Conservation (phyloP, 1,140 invertebrate genomes). For the Gonatopus flavifemur region DNA sequence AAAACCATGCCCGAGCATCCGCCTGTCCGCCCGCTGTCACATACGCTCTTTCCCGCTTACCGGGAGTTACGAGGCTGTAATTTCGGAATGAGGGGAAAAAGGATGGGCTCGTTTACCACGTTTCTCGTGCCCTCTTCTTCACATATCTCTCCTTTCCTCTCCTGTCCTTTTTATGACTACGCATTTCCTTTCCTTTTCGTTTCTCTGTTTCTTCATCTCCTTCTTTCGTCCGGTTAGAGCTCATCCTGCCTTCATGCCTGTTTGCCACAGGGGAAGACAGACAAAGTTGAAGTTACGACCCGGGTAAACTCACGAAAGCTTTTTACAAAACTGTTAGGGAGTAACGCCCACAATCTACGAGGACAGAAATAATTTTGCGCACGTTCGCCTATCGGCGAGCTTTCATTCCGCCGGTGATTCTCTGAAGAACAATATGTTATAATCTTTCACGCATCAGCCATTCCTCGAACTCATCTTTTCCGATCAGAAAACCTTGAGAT, state of each 20-base stretch:
- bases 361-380: conserved; percentile 24
- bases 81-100: too few relatives aligned
- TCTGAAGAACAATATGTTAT: conserved; percentile 26
- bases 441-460: too few relatives aligned
- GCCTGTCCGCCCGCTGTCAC: conserved; percentile 41
- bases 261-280: conserved; percentile 29
- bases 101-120: conserved; percentile 29
- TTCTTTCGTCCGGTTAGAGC: too few relatives aligned
- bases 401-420: conserved; percentile 12
- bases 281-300: conserved; percentile 46
- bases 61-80: conserved; percentile 47
- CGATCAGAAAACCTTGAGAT: too few relatives aligned
- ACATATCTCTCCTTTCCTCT: conserved; percentile 15
- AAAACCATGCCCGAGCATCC: conserved; percentile 9
- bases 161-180: conserved; percentile 12
- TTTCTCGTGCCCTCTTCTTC: conserved; percentile 19
- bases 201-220: too few relatives aligned
- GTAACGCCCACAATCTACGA: conserved; percentile 13
- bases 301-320: conserved; percentile 44
- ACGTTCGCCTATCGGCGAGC: conserved; percentile 16
- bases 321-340: conserved; percentile 44
- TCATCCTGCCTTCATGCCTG: too few relatives aligned
- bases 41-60: conserved; percentile 46
- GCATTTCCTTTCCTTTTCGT: background rate
- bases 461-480: too few relatives aligned